Base-by-base conservation (phyloP, 2,888 invertebrate species). In the Epistrophe eligans region DNA sequence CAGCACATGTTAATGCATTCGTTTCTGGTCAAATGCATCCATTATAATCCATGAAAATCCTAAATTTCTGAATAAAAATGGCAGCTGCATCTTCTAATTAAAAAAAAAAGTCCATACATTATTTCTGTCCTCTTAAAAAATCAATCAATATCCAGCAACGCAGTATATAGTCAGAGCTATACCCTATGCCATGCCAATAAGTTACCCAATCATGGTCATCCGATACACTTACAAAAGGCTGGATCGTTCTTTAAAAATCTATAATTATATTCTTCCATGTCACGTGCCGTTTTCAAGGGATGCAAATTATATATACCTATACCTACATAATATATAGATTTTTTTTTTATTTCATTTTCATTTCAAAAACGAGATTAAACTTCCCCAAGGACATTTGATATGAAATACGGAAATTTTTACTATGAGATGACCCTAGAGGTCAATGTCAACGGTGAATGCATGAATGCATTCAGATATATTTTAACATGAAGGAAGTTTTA, bases 201-300 rank as follows among this genome's bases (percentile, higher is more conserved):
- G 38, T 72, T 62, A 48, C 52, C 57, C 71, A 77, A 87, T 67
- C 76, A 82, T 79, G 83, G 87, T 87, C 87, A 87, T 87, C 87
- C 79, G 87, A 87, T 87, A 87, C 72, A 87, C 35, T 87, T 83
- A 50, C 87, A 79, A 79, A 24, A 66, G 52, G 58, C 77, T 50
- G 48, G 55, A 24, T 70, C 38, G 48, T 57, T 81, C 77, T 76
- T 67, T 38, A n/a, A 79, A 87, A 82, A 76, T 76, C 79, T 70
- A 76, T 87, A 82, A 87, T 87, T 79, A 87, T 83, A 17, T 58
- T 72, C 79, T 64, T 58, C 70, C 64, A 32, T 79, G 85, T 83
- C 83, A 83, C 87, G 87, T 87, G 87, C 79, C 83, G 32, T 70
- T 55, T 67, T 64, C 74, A 52, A 87, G 83, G 87, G 83, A 87